Conservation (phyloP, 2,113 vertebrate genomes). For the Rhinolophus sinicus region DNA sequence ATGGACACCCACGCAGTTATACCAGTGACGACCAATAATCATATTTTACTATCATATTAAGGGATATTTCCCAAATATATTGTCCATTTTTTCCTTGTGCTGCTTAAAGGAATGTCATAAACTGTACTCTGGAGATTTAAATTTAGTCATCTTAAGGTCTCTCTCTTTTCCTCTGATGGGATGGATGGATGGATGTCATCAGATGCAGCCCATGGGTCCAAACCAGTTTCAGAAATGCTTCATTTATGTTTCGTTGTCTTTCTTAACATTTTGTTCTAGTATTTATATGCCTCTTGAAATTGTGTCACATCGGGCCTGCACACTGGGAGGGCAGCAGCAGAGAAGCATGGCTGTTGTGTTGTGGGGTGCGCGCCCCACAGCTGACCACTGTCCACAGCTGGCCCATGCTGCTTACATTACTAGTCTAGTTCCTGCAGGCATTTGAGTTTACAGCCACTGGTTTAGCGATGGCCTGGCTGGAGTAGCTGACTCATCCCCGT, state of each 20-base stretch:
- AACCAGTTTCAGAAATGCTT: background rate
- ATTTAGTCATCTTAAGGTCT: background rate
- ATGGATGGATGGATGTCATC: background rate
- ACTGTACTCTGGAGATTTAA: background rate
- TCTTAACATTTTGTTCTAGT: background rate
- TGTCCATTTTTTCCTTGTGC: background rate
- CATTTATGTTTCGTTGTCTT: background rate
- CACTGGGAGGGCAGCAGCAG: background rate
- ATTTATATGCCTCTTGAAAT: background rate
- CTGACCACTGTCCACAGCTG: background rate
- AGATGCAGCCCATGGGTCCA: background rate
- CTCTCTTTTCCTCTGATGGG: background rate
- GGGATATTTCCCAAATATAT: background rate
- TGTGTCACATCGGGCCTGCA: rapidly evolving
- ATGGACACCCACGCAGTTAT: background rate
- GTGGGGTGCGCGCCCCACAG: rapidly evolving
- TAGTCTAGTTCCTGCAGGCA: background rate
- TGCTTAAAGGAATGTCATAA: background rate
- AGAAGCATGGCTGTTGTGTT: background rate
- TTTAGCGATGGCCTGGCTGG: background rate
- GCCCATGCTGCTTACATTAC: background rate
- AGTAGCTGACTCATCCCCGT: background rate
- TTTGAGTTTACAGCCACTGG: background rate
- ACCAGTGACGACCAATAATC: background rate
- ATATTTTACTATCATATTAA: background rate